Evolutionary conservation across 2,797 vertebrate species (phyloP).

Genomic region (Lepus townsendii): DNA sequence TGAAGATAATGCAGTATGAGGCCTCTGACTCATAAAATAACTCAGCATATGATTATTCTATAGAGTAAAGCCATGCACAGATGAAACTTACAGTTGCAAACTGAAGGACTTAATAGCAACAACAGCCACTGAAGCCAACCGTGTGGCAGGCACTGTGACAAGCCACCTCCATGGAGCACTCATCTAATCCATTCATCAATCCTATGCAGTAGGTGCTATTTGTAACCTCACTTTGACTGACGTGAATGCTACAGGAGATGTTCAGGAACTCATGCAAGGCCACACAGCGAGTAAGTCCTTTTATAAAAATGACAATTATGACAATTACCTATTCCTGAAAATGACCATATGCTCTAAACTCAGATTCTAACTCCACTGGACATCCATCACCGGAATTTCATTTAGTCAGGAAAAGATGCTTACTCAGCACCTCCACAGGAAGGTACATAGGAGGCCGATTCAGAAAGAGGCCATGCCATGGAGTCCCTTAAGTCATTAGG

Average conservation of each 20-base stretch:
- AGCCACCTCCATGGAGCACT: not conserved
- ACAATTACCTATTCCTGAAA: conserved; percentile 41
- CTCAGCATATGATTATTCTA: not conserved
- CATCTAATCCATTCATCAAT: not conserved
- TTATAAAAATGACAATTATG: conserved; percentile 7
- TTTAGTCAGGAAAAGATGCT: not conserved
- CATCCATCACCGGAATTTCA: not conserved
- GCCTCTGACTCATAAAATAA: not conserved
- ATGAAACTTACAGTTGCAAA: not conserved
- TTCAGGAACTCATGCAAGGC: not conserved
- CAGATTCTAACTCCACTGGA: not conserved
- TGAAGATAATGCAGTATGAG: not conserved
- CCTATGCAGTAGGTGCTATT: not conserved
- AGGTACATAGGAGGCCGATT: no score
- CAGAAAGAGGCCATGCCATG: not conserved
- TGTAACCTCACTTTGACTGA: not conserved
- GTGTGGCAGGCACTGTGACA: not conserved
- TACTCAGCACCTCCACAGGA: not conserved
- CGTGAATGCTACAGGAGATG: not conserved
- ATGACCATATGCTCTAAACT: not conserved
- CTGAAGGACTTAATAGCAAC: not conserved
- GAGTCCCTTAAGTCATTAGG: not conserved
- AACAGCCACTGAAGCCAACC: not conserved
- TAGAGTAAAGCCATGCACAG: not conserved
- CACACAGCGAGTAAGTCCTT: not conserved